Evolutionary conservation across 2,113 vertebrate species (phyloP).

Genomic region (Elephantulus edwardii): DNA sequence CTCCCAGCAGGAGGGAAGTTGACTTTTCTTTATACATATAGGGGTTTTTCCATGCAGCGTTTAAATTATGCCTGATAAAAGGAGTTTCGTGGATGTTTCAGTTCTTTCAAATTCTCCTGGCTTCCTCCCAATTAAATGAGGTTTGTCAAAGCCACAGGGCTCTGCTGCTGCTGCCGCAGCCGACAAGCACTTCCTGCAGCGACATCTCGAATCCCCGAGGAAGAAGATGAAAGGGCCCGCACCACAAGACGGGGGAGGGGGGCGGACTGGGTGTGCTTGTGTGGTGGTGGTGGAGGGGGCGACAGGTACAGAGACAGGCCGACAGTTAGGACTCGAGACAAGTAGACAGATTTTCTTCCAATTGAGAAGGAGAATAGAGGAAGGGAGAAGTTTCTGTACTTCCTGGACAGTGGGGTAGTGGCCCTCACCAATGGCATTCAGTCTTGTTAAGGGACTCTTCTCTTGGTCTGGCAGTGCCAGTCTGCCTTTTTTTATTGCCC

Average conservation of each 20-base stretch:
- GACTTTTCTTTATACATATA: constrained; percentile 93
- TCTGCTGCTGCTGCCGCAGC: constrained; percentile 88
- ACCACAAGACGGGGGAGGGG: constrained; percentile 79
- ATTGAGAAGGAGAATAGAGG: neutral
- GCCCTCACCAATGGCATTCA: neutral
- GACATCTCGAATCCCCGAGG: constrained; percentile 89
- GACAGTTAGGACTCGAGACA: neutral
- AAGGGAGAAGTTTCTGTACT: constrained; percentile 48
- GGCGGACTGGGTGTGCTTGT: constrained; percentile 43
- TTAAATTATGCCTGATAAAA: constrained; percentile 94
- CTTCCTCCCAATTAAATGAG: constrained; percentile 93
- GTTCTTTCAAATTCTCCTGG: constrained; percentile 92
- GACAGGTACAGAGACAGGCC: constrained; percentile 57
- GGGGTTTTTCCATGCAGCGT: constrained; percentile 91
- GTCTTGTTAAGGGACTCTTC: constrained; percentile 29
- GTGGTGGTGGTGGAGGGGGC: constrained; percentile 26
- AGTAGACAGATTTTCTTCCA: constrained; percentile 7
- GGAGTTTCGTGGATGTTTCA: constrained; percentile 90
- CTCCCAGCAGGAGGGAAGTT: constrained; percentile 89
- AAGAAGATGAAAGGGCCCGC: constrained; percentile 88
- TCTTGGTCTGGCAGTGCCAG: constrained; percentile 50
- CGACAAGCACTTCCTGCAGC: constrained; percentile 91
- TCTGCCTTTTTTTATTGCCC: constrained; percentile 47
- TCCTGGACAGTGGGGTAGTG: neutral
- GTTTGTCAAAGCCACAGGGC: constrained; percentile 93